Evolutionary conservation across 2,113 vertebrate species (phyloP), one percentile per base, ranked within the genome.

Genomic region (Sinocyclocheilus anshuiensis): DNA sequence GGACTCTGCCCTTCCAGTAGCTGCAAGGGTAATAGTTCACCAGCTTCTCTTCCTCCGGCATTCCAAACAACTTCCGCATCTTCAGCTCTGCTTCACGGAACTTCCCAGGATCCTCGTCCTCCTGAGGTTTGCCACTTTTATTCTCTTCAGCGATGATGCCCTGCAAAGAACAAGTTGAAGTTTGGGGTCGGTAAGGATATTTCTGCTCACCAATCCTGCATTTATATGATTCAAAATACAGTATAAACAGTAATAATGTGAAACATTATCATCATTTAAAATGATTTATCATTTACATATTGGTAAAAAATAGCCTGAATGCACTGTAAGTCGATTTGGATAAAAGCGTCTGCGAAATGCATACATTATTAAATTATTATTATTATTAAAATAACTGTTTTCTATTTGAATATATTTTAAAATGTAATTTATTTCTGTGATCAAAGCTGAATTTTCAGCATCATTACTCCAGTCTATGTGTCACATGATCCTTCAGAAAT

Each of bases 21-120:
- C 98, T 99, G 93, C 98, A 99, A 67, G 97, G 99, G 85, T 99
- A 99, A 90, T 99, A 99, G 90, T 99, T 99, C 74, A 99, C 98
- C 91, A 99, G 93, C 91, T 99, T 99, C 93, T 99, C 98, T 72
- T 96, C 98, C 15, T 98, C 97, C 0, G 98, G 98, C 98, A 99
- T 99, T 75, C 97, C 96, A 15, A 99, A 99, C 91, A 98, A 94
- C 92, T 96, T 97, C 82, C 97, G 83, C 97, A 99, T 99, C 93
- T 99, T 99, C 88, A 98, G 92, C 87, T 98, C 97, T 0, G 98
- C 98, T 91, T 99, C 98, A 77, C 96, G 96, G 92, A 99, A 99
- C 92, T 99, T 99, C 22, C 96, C 97, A 0, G 96, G 96, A 88
- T 99, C 97, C 91, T 98, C 97, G 0, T 99, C 97, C 12, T 97